Percentiles rank a stretch among this genome's conserved stretches.
These are phyloP conservation scores for Felis chaus DNA, from an alignment of 2,113 vertebrate species.

Conservation along the genomic window DNA sequence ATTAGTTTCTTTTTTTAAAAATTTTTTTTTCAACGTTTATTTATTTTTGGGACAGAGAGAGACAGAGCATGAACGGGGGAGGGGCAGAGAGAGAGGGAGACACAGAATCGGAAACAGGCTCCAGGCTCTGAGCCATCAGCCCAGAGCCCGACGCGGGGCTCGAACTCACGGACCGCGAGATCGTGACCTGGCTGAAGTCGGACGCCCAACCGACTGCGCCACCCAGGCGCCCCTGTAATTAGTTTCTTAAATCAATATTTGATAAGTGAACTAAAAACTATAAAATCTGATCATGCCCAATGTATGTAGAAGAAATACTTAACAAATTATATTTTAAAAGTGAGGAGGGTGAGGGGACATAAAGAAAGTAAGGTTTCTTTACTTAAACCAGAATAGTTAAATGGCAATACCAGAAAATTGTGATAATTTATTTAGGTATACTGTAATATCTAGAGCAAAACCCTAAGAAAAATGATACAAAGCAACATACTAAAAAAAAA, in stretches of 20 bases:
- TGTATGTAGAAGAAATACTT: not conserved
- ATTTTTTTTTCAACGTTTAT: too few relatives aligned
- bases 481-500: not conserved
- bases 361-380: not conserved
- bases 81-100: too few relatives aligned
- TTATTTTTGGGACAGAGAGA: too few relatives aligned
- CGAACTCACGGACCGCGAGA: too few relatives aligned
- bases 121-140: too few relatives aligned
- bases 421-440: not conserved
- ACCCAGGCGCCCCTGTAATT: too few relatives aligned
- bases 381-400: not conserved
- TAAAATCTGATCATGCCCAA: not conserved
- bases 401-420: not conserved
- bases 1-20: not conserved
- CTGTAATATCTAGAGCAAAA: not conserved
- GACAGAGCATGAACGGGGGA: too few relatives aligned
- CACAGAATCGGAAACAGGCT: too few relatives aligned
- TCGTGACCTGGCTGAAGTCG: too few relatives aligned
- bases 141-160: too few relatives aligned
- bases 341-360: not conserved
- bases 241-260: not conserved
- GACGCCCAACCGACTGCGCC: too few relatives aligned
- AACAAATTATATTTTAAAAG: not conserved
- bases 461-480: not conserved
- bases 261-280: not conserved